These are phyloP conservation scores for Drosophila tropicalis DNA, from an alignment of 1,140 invertebrate genomes.

Conservation along the genomic window DNA sequence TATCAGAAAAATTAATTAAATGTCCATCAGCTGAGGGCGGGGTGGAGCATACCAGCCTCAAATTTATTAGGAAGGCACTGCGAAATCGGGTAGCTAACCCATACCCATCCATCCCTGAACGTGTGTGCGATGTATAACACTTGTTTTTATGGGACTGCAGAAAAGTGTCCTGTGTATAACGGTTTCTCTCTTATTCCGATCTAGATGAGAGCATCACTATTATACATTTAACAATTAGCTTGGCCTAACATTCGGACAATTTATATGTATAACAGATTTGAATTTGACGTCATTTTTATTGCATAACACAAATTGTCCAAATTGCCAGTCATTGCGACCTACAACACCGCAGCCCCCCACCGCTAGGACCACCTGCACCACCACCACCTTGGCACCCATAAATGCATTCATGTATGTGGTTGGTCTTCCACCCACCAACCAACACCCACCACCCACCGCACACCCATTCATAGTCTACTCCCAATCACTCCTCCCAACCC, in stretches of 20 bases:
- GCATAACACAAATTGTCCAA: slow-evolving; percentile 78
- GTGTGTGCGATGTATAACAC: not conserved
- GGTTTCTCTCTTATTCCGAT: too few relatives aligned
- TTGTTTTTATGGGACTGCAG: not conserved
- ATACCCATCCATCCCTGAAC: not conserved
- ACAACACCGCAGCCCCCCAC: not conserved
- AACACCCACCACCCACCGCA: not conserved
- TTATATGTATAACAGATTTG: slow-evolving; percentile 41
- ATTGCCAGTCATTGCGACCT: slow-evolving; percentile 59
- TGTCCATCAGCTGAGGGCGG: slow-evolving; percentile 30
- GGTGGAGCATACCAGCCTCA: not conserved
- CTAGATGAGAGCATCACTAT: not conserved
- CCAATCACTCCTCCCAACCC: not conserved
- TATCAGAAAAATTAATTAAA: slow-evolving; percentile 67
- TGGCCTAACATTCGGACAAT: slow-evolving; percentile 38
- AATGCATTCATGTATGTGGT: slow-evolving; percentile 56
- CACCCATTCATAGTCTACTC: not conserved
- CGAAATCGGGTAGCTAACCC: slow-evolving; percentile 34
- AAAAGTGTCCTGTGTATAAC: not conserved
- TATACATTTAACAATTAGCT: not conserved
- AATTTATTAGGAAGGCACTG: slow-evolving; percentile 25
- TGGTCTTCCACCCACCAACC: not conserved
- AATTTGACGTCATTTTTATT: slow-evolving; percentile 66
- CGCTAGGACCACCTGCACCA: not conserved
- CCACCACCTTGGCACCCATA: slow-evolving; percentile 6